Base-by-base conservation (phyloP, 2,888 invertebrate species). In the Eudasyphora cyanicolor region DNA sequence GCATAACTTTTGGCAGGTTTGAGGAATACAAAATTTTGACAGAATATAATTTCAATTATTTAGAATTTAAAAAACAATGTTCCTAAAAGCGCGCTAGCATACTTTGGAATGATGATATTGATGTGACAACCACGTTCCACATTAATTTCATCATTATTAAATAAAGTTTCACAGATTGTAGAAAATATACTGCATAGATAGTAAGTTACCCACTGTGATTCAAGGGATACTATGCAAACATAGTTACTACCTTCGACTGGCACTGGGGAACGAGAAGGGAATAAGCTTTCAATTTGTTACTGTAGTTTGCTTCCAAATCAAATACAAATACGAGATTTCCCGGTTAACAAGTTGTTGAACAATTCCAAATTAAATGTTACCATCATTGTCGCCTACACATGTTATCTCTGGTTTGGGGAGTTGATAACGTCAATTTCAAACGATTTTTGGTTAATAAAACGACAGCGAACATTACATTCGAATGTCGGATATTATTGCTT, bases 261-360 rank as follows among this genome's bases (percentile, higher is more conserved):
- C 3, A 54, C 24, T 12, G 27, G 57, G 24, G 27, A 12, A 57
- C 10, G 57, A 24, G 10, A 64, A 24, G 45, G 27, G 42, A 64
- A 62, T n/a, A n/a, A 75, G 62, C 74, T 75, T 62, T 29, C 73
- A 38, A 32, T 45, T 38, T 6, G 27, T 57, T 57, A 57, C 57
- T 24, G 57, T 57, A 57, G 57, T 14, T 57, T 6, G 27, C 57
- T 54, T 7, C 24, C 24, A 21, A 57, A 57, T 24, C 27, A 57
- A 57, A 21, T n/a, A 51, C 51, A 6, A 51, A 51, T 19, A 51
- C 21, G 10, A 35, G 10, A 5, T 51, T 51, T 21, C 12, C 32
- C 51, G 21, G 51, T 51, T 51, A 51, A 57, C 57, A 57, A 24
- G 14, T 57, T 57, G 57, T 21, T 24, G 12, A 57, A 57, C 24